Evolutionary conservation across 2,113 vertebrate genomes (phyloP).

Genomic region (Sturnus vulgaris): DNA sequence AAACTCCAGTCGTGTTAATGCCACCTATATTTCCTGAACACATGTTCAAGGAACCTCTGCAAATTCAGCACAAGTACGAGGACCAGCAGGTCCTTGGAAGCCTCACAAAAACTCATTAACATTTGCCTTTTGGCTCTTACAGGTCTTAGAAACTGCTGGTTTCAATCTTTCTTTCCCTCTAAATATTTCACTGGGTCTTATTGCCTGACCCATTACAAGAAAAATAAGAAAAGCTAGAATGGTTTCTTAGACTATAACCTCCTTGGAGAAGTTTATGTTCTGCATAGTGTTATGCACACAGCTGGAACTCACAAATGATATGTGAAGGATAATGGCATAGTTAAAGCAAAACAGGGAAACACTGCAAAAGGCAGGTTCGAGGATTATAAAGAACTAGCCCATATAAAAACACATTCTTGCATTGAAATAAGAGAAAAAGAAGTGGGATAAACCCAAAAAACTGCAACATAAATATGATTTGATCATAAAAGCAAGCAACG

Average conservation of each 20-base stretch:
- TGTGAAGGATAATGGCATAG: conserved; percentile 13
- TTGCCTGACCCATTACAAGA: conserved; percentile 44
- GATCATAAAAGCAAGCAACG: not conserved
- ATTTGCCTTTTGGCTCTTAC: conserved; percentile 47
- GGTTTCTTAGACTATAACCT: conserved; percentile 43
- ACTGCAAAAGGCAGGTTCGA: conserved; percentile 2
- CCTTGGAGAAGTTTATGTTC: conserved; percentile 5
- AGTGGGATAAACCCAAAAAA: not conserved
- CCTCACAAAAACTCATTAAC: conserved; percentile 57
- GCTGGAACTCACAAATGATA: conserved; percentile 52
- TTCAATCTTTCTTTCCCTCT: conserved; percentile 45
- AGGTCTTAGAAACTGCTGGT: conserved; percentile 16
- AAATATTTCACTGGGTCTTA: conserved; percentile 43
- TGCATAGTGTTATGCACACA: conserved; percentile 43
- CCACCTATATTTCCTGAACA: conserved; percentile 45
- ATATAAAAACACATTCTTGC: not conserved
- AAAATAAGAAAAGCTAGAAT: conserved; percentile 32
- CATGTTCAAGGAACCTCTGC: conserved; percentile 35
- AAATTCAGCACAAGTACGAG: conserved; percentile 38
- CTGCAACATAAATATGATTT: not conserved
- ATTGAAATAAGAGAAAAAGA: not conserved
- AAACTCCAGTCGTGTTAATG: conserved; percentile 7
- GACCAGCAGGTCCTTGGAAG: conserved; percentile 60
- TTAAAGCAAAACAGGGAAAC: conserved; percentile 32
- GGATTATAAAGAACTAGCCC: conserved; percentile 18